phyloP scores from a whole-genome alignment of 2,797 vertebrate species.

The Periophthalmus magnuspinnatus region DNA sequence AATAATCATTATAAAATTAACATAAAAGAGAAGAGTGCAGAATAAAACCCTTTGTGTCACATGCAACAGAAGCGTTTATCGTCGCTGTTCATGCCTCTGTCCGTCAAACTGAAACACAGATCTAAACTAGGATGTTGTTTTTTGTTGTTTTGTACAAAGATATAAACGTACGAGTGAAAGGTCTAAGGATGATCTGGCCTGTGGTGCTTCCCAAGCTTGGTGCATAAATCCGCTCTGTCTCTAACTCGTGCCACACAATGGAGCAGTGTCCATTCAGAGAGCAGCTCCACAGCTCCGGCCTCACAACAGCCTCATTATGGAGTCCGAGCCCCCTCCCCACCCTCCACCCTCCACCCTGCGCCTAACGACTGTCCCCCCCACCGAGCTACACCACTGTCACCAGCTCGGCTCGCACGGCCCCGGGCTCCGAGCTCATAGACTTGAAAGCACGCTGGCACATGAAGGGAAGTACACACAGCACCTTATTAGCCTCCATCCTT shows the following conservation, averaged over 20 bases:
- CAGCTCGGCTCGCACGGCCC: slow-evolving; percentile 57
- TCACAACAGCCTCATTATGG: slow-evolving; percentile 75
- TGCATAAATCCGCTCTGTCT: slow-evolving; percentile 37
- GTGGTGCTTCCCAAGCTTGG: slow-evolving; percentile 64
- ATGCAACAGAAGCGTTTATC: no score
- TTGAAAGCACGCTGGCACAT: slow-evolving; percentile 55
- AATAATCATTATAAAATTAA: no score
- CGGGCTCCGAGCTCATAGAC: slow-evolving; percentile 57
- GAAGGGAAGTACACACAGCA: slow-evolving; percentile 62
- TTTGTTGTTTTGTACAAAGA: slow-evolving; percentile 12
- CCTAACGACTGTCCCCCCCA: slow-evolving; percentile 72
- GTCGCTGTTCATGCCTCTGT: neutral
- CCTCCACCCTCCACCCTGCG: slow-evolving; percentile 62
- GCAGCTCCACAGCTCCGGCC: slow-evolving; percentile 65
- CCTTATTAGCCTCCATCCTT: slow-evolving; percentile 58
- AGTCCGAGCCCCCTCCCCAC: slow-evolving; percentile 61
- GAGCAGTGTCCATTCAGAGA: slow-evolving; percentile 60
- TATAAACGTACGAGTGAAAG: slow-evolving; percentile 23
- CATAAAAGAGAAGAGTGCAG: no score
- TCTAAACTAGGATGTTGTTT: neutral
- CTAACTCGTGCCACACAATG: slow-evolving; percentile 61
- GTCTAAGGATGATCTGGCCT: slow-evolving; percentile 53
- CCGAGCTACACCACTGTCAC: slow-evolving; percentile 67
- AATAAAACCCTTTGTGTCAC: no score
- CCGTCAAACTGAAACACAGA: neutral